phyloP scores from a whole-genome alignment of 2,797 vertebrate species.

The Meriones psammophilus region DNA sequence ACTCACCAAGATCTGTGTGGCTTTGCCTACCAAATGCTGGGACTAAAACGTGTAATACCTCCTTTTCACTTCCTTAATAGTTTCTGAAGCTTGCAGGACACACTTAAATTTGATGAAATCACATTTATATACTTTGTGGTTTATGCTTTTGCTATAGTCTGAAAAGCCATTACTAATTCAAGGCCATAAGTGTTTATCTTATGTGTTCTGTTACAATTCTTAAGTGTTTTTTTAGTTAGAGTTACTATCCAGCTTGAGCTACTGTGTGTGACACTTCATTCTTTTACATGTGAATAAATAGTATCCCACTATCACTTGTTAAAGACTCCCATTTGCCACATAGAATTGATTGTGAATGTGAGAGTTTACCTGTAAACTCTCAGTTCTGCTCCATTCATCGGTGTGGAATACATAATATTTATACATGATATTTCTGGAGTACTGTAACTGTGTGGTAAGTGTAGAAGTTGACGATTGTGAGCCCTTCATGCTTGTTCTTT shows the following conservation, averaged over 20 bases:
- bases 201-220: neutral
- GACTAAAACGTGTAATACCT: neutral
- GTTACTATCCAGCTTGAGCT: neutral
- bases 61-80: slow-evolving; percentile 9
- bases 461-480: neutral
- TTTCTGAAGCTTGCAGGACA: slow-evolving; percentile 22
- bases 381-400: neutral
- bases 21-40: neutral
- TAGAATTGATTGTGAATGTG: neutral
- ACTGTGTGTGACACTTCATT: neutral
- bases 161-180: slow-evolving; percentile 22
- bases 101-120: slow-evolving; percentile 36
- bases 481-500: neutral
- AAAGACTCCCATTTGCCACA: neutral
- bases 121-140: neutral
- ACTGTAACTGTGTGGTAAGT: neutral
- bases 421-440: slow-evolving; percentile 2
- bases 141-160: slow-evolving; percentile 3
- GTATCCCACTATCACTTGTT: neutral
- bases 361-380: neutral
- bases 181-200: neutral
- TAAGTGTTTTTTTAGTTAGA: neutral
- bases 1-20: neutral
- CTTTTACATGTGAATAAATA: slow-evolving; percentile 21
- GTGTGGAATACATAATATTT: neutral